Base-by-base conservation (phyloP, 1,140 invertebrate genomes). In the Sitobion miscanthi region DNA sequence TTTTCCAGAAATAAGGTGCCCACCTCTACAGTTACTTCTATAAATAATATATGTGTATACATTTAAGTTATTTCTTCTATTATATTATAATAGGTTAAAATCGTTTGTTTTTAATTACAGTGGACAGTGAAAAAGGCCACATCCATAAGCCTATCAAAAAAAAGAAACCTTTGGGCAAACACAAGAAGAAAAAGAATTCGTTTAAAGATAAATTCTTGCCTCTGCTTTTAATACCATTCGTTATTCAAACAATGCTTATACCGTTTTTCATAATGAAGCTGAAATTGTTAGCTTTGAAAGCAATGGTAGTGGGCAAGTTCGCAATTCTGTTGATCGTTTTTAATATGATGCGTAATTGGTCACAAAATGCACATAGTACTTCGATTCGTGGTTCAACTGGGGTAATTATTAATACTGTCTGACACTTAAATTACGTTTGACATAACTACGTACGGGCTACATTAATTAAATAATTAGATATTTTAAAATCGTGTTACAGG, bases 201-300 rank as follows among this genome's bases (percentile, higher is more conserved):
- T 77, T 93, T 23, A 94, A 94, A 49, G 93, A 94, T 52, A 94
- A 94, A 42, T 62, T 94, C 6, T 69, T 94, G 47, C 94, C 94
- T 21, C 89, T 94, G 2, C 88, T 94, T 23, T 42, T 94, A 87
- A 94, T 94, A 54, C 94, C 94, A 17, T 93, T 94, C 82, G 86
- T 94, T 25, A 94, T 94, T 25, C 94, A 94, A 87, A 94, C 94
- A 9, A 94, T 94, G 49, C 35, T 94, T 20, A 94, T 94, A 77
- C 94, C 94, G 2, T 54, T 94, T 42, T 94, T 94, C 88, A 93
- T 94, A n/a, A 88, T 94, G 82, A 94, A 94, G 25, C 88, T 94
- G 77, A 94, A 94, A 90, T 69, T 94, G 94, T 69, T 94, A 52
- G 94, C 94, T 45, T 42, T 94, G 47, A 94, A 94, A 90, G 94